phyloP scores from a whole-genome alignment of 2,888 invertebrate genomes.

The Heliothis peltigera region DNA sequence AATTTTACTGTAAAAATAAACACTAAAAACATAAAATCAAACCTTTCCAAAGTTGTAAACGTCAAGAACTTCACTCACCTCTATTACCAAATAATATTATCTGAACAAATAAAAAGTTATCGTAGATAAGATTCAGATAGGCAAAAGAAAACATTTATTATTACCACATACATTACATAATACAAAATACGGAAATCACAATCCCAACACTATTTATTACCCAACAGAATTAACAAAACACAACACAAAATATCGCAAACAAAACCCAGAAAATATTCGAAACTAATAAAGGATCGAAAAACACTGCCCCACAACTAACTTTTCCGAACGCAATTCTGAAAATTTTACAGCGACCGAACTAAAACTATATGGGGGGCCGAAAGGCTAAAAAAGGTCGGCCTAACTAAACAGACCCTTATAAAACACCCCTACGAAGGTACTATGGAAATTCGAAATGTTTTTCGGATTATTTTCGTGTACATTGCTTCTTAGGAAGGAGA shows the following conservation, averaged over 20 bases:
- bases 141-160: too few species aligned
- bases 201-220: constrained; percentile 3
- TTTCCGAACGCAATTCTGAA: constrained; percentile 77
- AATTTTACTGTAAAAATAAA: too few species aligned
- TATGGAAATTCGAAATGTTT: constrained; percentile 43
- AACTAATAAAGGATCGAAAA: constrained; percentile 69
- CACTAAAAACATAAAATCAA: too few species aligned
- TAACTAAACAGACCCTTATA: constrained; percentile 90
- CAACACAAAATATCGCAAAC: constrained; percentile 43
- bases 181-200: not conserved
- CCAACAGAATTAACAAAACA: constrained; percentile 29
- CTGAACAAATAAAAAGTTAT: too few species aligned
- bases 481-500: constrained; percentile 40
- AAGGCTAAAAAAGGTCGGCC: constrained; percentile 88
- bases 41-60: too few species aligned
- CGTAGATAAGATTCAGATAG: too few species aligned
- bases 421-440: constrained; percentile 73
- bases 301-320: constrained; percentile 71
- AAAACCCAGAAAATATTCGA: constrained; percentile 52
- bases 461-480: constrained; percentile 37
- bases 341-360: constrained; percentile 79
- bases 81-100: too few species aligned
- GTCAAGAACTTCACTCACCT: too few species aligned
- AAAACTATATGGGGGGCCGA: constrained; percentile 82
- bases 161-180: too few species aligned